A percentile compares a stretch with the other conserved stretches of the same genome.
These are phyloP conservation scores for Caenorhabditis panamensis DNA, from an alignment of 2,888 invertebrate species.

Conservation along the genomic window DNA sequence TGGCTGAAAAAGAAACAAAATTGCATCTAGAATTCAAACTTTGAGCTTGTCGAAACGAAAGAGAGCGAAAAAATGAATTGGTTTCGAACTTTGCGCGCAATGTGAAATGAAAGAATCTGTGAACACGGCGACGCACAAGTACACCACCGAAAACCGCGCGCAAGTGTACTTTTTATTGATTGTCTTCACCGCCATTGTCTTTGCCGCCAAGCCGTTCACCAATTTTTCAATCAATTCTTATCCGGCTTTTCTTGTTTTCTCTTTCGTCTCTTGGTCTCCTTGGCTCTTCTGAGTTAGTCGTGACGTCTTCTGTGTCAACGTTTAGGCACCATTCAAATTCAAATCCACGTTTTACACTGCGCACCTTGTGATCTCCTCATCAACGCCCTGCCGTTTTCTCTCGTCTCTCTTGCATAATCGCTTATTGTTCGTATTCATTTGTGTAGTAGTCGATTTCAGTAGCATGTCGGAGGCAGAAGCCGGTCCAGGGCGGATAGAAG, in stretches of 20 bases:
- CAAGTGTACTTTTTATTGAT: constrained; percentile 4
- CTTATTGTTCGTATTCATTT: background rate
- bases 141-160: background rate
- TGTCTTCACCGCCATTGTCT: constrained; percentile 5
- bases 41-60: background rate
- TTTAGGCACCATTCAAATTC: too few species aligned
- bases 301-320: too few species aligned
- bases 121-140: constrained; percentile 20
- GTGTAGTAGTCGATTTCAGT: constrained; percentile 26
- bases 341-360: constrained; percentile 8
- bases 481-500: constrained; percentile 3
- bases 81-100: constrained; percentile 25
- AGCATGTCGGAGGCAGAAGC: constrained; percentile 46
- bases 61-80: background rate
- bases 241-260: background rate
- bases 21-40: background rate
- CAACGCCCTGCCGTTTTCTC: background rate
- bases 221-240: background rate
- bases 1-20: constrained; percentile 4
- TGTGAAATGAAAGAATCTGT: background rate
- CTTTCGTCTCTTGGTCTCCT: background rate
- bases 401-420: background rate
- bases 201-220: background rate
- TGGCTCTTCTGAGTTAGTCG: background rate
- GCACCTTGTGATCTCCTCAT: background rate